These are phyloP conservation scores for Cossypha dichroa DNA, from an alignment of 2,797 vertebrate genomes.

Conservation along the genomic window DNA sequence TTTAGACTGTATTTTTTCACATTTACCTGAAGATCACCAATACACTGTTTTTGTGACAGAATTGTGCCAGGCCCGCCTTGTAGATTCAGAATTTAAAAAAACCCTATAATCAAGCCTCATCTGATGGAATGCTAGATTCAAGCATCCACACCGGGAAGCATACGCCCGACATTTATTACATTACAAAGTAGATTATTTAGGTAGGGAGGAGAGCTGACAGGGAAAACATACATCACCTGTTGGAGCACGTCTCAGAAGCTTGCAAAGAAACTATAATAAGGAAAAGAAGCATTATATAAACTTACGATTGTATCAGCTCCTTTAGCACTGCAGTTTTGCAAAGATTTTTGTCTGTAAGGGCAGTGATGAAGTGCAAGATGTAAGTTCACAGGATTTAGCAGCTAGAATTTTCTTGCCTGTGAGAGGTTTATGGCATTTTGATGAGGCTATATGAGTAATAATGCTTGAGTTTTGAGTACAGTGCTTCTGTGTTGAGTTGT, in stretches of 20 bases:
- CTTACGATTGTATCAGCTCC: neutral
- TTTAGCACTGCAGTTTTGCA: neutral
- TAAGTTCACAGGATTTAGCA: neutral
- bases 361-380: neutral
- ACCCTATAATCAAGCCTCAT: neutral
- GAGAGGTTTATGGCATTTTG: neutral
- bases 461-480: neutral
- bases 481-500: neutral
- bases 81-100: neutral
- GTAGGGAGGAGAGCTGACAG: conserved; percentile 45
- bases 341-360: neutral
- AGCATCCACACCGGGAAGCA: conserved; percentile 23
- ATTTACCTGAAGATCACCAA: neutral
- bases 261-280: conserved; percentile 11
- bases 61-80: neutral
- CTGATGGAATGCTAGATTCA: conserved; percentile 57
- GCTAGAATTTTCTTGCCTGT: neutral
- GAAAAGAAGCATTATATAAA: conserved; percentile 24
- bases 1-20: neutral
- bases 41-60: neutral
- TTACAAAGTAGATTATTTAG: conserved; percentile 50
- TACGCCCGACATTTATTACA: conserved; percentile 34
- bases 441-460: neutral
- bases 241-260: conserved; percentile 30
- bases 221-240: conserved; percentile 36